Conservation (phyloP, 2,888 invertebrate species). For the Phymatocera aterrima region DNA sequence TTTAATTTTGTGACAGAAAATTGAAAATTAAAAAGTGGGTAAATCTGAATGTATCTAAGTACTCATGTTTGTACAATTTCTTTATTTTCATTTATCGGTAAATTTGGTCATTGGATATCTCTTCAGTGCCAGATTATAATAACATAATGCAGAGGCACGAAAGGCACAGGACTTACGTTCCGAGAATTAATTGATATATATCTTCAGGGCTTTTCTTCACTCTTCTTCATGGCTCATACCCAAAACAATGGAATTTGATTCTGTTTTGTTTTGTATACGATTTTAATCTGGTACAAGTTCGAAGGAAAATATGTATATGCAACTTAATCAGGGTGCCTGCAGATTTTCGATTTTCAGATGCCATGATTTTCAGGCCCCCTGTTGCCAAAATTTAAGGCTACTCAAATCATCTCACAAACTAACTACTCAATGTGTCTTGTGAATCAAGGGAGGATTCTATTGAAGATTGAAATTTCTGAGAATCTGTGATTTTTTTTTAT, state of each 20-base stretch:
- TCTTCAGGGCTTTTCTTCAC: constrained; percentile 11
- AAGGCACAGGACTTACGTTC: constrained; percentile 56
- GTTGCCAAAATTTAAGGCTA: too few species aligned
- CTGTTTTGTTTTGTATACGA: not conserved
- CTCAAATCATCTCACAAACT: too few species aligned
- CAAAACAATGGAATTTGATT: constrained; percentile 8
- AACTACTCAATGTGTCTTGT: too few species aligned
- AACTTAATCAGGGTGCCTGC: too few species aligned
- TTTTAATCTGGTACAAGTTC: constrained; percentile 14
- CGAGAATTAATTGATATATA: constrained; percentile 25
- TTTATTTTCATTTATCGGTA: constrained; percentile 37
- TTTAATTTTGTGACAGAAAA: not conserved
- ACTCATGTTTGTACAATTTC: constrained; percentile 42
- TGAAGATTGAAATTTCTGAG: too few species aligned
- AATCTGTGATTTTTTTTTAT: too few species aligned
- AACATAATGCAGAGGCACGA: constrained; percentile 55
- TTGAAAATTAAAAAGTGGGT: constrained; percentile 30
- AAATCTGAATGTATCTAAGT: constrained; percentile 5
- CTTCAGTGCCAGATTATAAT: constrained; percentile 44
- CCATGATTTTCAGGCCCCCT: too few species aligned
- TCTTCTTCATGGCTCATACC: not conserved
- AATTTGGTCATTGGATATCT: constrained; percentile 45
- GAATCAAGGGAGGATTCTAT: too few species aligned
- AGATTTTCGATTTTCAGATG: too few species aligned
- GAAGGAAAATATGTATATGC: constrained; percentile 2